Evolutionary conservation across 2,113 vertebrate genomes (phyloP).

Genomic region (Plecotus auritus): DNA sequence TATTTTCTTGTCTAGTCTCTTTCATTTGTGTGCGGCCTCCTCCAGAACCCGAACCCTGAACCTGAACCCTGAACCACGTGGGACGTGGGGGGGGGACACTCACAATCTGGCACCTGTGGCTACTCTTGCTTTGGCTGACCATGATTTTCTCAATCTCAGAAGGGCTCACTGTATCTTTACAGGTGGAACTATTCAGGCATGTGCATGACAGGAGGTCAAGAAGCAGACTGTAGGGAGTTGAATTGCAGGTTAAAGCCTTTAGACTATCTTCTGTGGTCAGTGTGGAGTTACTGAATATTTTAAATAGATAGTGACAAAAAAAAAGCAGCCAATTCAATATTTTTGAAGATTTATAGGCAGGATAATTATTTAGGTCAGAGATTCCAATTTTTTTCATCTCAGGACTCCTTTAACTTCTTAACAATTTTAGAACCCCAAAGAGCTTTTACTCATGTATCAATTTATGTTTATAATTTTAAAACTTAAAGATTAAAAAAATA

Average conservation of each 20-base stretch:
- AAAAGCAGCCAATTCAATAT: background rate
- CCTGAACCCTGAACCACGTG: no score
- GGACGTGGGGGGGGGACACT: no score
- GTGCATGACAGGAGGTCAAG: background rate
- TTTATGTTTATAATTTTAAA: background rate
- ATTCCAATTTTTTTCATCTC: background rate
- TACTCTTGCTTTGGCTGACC: background rate
- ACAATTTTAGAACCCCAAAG: background rate
- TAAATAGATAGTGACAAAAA: background rate
- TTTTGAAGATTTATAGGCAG: background rate
- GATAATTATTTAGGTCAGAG: background rate
- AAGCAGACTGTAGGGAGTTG: background rate
- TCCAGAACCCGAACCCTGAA: no score
- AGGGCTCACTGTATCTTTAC: background rate
- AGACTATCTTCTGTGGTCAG: background rate
- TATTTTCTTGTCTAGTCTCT: no score
- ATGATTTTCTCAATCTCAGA: background rate
- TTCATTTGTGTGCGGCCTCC: no score
- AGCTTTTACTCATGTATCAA: background rate
- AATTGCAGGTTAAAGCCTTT: background rate
- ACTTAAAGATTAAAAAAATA: background rate
- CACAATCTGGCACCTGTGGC: background rate
- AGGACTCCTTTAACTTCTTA: background rate
- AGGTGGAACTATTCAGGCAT: background rate
- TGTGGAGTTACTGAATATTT: background rate